Percentiles rank a stretch among this genome's conserved stretches.
These are phyloP conservation scores for Sigmodon hispidus DNA, from an alignment of 2,113 vertebrate genomes.

Conservation along the genomic window DNA sequence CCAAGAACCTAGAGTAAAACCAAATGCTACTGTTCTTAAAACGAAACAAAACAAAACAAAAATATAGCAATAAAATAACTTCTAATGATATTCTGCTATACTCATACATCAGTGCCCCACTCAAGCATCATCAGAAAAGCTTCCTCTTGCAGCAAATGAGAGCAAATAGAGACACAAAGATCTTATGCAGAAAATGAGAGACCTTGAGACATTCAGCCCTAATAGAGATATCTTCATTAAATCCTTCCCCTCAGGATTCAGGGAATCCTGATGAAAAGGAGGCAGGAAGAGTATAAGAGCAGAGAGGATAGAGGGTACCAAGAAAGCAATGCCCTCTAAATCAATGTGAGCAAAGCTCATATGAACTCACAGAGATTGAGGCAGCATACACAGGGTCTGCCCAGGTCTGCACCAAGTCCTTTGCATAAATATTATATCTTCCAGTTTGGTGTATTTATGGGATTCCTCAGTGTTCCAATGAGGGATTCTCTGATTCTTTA, in stretches of 20 bases:
- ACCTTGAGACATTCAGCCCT: neutral
- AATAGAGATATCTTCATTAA: no score
- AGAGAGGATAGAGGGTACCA: no score
- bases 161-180: neutral
- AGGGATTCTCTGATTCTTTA: neutral
- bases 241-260: neutral
- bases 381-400: neutral
- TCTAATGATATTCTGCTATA: neutral
- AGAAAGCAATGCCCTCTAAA: neutral
- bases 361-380: neutral
- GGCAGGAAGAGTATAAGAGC: neutral
- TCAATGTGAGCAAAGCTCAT: neutral
- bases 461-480: neutral
- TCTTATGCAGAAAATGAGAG: neutral
- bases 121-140: neutral
- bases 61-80: neutral
- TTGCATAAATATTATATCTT: neutral
- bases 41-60: neutral
- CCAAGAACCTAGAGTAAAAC: neutral
- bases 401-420: neutral
- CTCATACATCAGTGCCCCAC: neutral
- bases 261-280: neutral
- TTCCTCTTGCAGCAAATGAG: neutral
- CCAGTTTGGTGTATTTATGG: neutral
- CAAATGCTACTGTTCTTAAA: neutral